Evolutionary conservation across 2,113 vertebrate genomes (phyloP).

Genomic region (Chlamydotis undulata): DNA sequence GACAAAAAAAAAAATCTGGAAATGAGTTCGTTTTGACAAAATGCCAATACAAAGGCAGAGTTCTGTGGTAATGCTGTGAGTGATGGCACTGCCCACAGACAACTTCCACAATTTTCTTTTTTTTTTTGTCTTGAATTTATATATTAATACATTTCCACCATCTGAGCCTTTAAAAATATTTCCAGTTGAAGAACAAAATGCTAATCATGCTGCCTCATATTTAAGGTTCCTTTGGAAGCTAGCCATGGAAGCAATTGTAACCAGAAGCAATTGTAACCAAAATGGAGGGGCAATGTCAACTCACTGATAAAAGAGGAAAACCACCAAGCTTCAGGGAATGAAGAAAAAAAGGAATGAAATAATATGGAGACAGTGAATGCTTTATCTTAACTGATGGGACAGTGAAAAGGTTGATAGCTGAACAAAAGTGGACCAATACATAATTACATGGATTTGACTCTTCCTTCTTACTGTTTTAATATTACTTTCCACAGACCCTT

Average conservation of each 20-base stretch:
- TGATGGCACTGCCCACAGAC: background rate
- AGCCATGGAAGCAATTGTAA: background rate
- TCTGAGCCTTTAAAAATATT: background rate
- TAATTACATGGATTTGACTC: background rate
- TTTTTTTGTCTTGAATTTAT: background rate
- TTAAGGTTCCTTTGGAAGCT: background rate
- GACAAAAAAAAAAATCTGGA: background rate
- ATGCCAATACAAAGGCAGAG: background rate
- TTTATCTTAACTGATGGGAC: background rate
- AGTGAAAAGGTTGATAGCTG: background rate
- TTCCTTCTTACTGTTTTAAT: background rate
- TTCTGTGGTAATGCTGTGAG: background rate
- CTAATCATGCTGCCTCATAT: background rate
- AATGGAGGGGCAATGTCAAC: background rate
- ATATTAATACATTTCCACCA: background rate
- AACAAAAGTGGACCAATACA: background rate
- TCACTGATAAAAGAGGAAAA: background rate
- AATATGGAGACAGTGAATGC: background rate
- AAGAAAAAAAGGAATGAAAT: background rate
- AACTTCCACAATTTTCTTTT: fast-evolving
- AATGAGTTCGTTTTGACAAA: background rate
- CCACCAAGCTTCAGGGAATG: background rate
- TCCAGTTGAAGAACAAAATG: background rate
- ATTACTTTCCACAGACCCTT: background rate
- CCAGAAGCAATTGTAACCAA: background rate